Conservation (phyloP, 2,113 vertebrate species). For the Axis porcinus region DNA sequence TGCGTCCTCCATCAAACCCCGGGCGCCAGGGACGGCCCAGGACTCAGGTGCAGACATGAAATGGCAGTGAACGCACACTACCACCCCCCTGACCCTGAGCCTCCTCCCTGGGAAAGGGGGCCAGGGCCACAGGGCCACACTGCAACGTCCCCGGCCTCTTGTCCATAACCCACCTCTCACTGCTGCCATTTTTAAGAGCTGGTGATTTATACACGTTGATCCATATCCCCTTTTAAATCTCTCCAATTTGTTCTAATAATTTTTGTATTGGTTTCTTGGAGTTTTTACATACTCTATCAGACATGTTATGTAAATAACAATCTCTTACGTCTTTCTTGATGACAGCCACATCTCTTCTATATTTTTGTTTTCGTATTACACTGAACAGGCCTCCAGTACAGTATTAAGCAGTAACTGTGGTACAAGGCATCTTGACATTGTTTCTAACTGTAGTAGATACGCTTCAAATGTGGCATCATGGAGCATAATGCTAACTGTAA, state of each 20-base stretch:
- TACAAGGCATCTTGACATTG: background rate
- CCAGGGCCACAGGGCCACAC: background rate
- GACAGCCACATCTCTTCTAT: background rate
- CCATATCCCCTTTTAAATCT: background rate
- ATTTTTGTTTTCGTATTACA: background rate
- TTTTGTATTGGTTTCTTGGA: background rate
- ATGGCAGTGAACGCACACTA: background rate
- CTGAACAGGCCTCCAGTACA: background rate
- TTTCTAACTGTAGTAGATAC: background rate
- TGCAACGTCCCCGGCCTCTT: background rate
- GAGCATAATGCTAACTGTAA: background rate
- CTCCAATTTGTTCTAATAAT: background rate
- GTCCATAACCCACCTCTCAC: background rate
- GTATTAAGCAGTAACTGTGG: background rate
- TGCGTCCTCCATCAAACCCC: background rate
- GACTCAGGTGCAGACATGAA: background rate
- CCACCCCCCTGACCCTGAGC: background rate
- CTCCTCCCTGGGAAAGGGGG: background rate
- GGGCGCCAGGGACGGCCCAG: background rate
- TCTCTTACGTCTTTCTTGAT: background rate
- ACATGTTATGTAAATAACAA: background rate
- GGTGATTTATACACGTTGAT: background rate
- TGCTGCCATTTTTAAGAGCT: background rate
- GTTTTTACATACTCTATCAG: background rate
- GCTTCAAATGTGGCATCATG: background rate